Conservation (phyloP, 2,113 vertebrate species). For the Trogon melanurus region DNA sequence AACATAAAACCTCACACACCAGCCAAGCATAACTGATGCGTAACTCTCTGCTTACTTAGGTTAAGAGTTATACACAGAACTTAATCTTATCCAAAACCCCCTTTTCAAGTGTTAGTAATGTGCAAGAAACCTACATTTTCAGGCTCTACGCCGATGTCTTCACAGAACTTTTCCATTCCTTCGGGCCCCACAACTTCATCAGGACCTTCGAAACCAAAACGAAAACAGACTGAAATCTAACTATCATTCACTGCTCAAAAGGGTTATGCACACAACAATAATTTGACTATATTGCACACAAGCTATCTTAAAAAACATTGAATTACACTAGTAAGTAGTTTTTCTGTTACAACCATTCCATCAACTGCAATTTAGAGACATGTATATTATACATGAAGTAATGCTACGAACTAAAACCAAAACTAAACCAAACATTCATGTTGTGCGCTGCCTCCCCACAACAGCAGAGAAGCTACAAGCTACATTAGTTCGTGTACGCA, state of each 20-base stretch:
- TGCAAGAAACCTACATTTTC: slow-evolving; percentile 89
- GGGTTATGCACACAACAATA: neutral
- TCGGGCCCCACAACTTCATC: slow-evolving; percentile 95
- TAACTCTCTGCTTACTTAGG: neutral
- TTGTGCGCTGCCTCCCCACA: neutral
- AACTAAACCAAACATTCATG: neutral
- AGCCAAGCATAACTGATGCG: neutral
- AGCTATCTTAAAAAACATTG: neutral
- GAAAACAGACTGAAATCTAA: neutral
- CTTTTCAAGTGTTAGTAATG: neutral
- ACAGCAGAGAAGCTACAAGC: neutral
- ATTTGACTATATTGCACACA: neutral
- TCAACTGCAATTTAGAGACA: neutral
- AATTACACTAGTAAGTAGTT: neutral
- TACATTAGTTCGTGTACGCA: fast-evolving
- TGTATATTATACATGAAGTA: neutral
- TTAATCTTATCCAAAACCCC: neutral
- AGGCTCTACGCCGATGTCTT: slow-evolving; percentile 95
- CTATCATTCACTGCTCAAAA: neutral
- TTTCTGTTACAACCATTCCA: neutral
- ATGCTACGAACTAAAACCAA: neutral
- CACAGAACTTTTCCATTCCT: slow-evolving; percentile 98
- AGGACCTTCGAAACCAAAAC: slow-evolving; percentile 78
- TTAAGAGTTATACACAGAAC: neutral
- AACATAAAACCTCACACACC: neutral